phyloP scores from a whole-genome alignment of 1,140 invertebrate species.

The Asbolus verrucosus region DNA sequence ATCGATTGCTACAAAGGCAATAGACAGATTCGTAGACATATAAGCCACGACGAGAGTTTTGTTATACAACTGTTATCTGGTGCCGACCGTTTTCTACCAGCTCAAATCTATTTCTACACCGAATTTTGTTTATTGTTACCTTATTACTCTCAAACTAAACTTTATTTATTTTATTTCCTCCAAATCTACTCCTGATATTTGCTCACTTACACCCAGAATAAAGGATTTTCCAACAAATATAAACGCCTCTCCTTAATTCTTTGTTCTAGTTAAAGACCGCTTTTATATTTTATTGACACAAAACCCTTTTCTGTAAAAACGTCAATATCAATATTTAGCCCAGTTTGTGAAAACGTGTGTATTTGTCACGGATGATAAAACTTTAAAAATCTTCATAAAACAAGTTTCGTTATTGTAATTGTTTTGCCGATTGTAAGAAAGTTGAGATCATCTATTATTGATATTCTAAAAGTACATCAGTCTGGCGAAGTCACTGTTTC shows the following conservation, averaged over 20 bases:
- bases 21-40: slow-evolving; percentile 42
- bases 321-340: too few relatives aligned
- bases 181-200: too few relatives aligned
- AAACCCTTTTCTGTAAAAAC: too few relatives aligned
- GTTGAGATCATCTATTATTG: slow-evolving; percentile 25
- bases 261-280: too few relatives aligned
- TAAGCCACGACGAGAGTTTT: slow-evolving; percentile 37
- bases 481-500: slow-evolving; percentile 10
- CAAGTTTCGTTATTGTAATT: slow-evolving; percentile 1
- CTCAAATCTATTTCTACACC: slow-evolving; percentile 4
- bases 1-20: slow-evolving; percentile 40
- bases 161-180: too few relatives aligned
- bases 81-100: slow-evolving; percentile 1
- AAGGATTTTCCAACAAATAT: too few relatives aligned
- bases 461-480: slow-evolving; percentile 8
- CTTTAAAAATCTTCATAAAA: too few relatives aligned
- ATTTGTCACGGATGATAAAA: slow-evolving; percentile 15
- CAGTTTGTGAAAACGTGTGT: too few relatives aligned
- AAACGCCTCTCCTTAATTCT: too few relatives aligned
- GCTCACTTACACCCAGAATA: too few relatives aligned
- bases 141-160: not conserved
- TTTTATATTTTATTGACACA: too few relatives aligned
- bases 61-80: slow-evolving; percentile 23
- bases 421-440: slow-evolving; percentile 16
- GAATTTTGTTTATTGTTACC: not conserved